A percentile compares a stretch with the other conserved stretches of the same genome.
Conservation (phyloP, 2,888 invertebrate species). For the Scaptomyza reducta region DNA sequence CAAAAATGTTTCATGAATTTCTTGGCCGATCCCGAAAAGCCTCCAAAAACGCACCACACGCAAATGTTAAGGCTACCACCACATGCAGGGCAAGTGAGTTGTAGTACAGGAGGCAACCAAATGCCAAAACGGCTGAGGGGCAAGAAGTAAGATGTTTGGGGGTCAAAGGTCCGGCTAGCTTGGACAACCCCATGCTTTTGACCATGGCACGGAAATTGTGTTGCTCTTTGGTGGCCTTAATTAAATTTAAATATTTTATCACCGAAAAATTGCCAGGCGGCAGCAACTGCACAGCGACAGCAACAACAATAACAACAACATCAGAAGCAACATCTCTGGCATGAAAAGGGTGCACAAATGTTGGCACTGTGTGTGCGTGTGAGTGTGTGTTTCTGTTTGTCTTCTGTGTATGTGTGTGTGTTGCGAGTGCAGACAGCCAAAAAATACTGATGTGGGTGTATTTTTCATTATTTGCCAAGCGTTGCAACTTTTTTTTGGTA, state of each 20-base stretch:
- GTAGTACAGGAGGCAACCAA: constrained; percentile 5
- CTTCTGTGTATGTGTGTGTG: constrained; percentile 37
- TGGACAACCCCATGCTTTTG: constrained; percentile 49
- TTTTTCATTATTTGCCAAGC: constrained; percentile 80
- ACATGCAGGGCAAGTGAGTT: not conserved
- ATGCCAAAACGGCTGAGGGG: constrained; percentile 9
- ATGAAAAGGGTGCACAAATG: constrained; percentile 77
- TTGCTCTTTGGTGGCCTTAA: constrained; percentile 83
- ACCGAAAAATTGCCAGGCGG: constrained; percentile 83
- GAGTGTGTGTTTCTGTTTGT: constrained; percentile 28
- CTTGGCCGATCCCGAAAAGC: constrained; percentile 66
- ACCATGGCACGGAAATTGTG: constrained; percentile 71
- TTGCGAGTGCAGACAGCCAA: constrained; percentile 73
- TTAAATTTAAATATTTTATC: constrained; percentile 85
- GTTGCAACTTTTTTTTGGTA: constrained; percentile 67
- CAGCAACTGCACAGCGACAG: constrained; percentile 71
- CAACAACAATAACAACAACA: constrained; percentile 53
- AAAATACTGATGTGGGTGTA: constrained; percentile 80
- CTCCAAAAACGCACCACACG: constrained; percentile 66
- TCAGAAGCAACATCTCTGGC: constrained; percentile 37
- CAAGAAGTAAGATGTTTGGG: constrained; percentile 1
- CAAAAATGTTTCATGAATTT: constrained; percentile 78
- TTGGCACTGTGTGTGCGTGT: constrained; percentile 30
- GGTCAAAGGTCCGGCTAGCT: constrained; percentile 64
- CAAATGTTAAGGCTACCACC: constrained; percentile 43